phyloP scores from a whole-genome alignment of 2,888 invertebrate genomes.

The Acrobasis consociella region DNA sequence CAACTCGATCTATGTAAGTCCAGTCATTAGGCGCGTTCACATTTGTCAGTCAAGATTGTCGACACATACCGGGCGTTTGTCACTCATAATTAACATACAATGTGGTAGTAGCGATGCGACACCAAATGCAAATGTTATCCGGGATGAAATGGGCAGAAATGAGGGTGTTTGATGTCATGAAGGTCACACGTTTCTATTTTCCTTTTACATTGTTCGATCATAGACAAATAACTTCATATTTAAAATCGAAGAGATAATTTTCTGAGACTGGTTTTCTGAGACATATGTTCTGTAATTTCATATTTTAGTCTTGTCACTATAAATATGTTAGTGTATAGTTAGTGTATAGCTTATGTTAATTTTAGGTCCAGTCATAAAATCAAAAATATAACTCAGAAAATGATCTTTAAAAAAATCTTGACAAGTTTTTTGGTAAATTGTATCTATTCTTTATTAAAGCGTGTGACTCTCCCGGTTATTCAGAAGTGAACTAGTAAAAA shows the following conservation, averaged over 20 bases:
- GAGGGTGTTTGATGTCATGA: conserved; percentile 11
- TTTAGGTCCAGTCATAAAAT: too few relatives aligned
- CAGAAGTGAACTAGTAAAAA: too few relatives aligned
- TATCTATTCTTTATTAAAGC: too few relatives aligned
- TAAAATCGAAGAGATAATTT: background rate
- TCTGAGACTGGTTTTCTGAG: too few relatives aligned
- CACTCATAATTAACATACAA: conserved; percentile 74
- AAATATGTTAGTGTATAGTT: too few relatives aligned
- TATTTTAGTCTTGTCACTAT: too few relatives aligned
- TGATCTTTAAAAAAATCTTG: too few relatives aligned
- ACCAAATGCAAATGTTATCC: conserved; percentile 38
- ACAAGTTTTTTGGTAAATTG: too few relatives aligned
- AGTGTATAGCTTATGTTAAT: too few relatives aligned
- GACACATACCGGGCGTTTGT: conserved; percentile 52
- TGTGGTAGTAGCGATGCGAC: conserved; percentile 69
- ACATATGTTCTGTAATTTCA: too few relatives aligned
- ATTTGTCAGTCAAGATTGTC: conserved; percentile 44
- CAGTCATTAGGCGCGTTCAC: conserved; percentile 43
- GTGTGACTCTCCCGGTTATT: too few relatives aligned
- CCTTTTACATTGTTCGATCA: background rate
- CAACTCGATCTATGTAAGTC: background rate
- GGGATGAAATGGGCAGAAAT: conserved; percentile 12
- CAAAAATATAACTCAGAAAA: too few relatives aligned
- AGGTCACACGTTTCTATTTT: background rate
- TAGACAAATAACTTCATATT: background rate